Percentiles rank a stretch among this genome's conserved stretches.
Conservation (phyloP, 2,888 invertebrate genomes). For the Eupithecia insigniata region DNA sequence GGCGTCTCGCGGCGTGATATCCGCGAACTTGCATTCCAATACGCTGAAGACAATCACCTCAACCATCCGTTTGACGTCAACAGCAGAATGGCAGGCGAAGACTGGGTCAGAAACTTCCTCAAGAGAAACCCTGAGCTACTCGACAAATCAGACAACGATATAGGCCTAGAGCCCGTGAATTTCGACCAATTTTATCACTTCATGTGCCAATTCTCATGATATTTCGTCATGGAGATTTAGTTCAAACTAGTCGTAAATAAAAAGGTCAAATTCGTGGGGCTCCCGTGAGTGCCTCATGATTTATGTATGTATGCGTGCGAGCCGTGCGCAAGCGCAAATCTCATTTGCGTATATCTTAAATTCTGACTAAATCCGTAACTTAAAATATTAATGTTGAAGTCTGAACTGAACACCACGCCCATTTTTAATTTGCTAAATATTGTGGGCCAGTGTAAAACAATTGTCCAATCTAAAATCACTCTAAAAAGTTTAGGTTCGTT, state of each 20-base stretch:
- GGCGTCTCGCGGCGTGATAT: slow-evolving; percentile 79
- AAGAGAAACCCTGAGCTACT: slow-evolving; percentile 77
- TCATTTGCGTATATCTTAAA: slow-evolving; percentile 34
- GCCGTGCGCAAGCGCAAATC: slow-evolving; percentile 48
- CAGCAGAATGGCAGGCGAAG: slow-evolving; percentile 79
- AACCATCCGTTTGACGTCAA: slow-evolving; percentile 79
- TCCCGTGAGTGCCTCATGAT: slow-evolving; percentile 63
- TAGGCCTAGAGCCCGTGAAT: slow-evolving; percentile 76
- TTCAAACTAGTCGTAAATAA: slow-evolving; percentile 51
- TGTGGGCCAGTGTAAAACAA: background rate
- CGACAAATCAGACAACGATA: slow-evolving; percentile 70
- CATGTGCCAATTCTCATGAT: slow-evolving; percentile 80
- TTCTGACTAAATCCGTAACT: background rate
- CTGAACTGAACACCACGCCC: background rate
- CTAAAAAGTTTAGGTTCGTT: slow-evolving; percentile 15
- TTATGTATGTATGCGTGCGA: slow-evolving; percentile 51
- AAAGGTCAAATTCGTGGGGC: slow-evolving; percentile 58
- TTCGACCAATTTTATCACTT: slow-evolving; percentile 82
- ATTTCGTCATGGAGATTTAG: slow-evolving; percentile 50
- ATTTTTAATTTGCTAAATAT: background rate
- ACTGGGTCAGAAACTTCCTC: slow-evolving; percentile 81
- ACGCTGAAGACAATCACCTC: slow-evolving; percentile 75
- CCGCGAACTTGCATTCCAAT: slow-evolving; percentile 79
- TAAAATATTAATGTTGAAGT: background rate
- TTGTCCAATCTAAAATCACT: background rate